A percentile compares a stretch with the other conserved stretches of the same genome.
Evolutionary conservation across 1,140 invertebrate species (phyloP).

Genomic region (Micrasema longulum): DNA sequence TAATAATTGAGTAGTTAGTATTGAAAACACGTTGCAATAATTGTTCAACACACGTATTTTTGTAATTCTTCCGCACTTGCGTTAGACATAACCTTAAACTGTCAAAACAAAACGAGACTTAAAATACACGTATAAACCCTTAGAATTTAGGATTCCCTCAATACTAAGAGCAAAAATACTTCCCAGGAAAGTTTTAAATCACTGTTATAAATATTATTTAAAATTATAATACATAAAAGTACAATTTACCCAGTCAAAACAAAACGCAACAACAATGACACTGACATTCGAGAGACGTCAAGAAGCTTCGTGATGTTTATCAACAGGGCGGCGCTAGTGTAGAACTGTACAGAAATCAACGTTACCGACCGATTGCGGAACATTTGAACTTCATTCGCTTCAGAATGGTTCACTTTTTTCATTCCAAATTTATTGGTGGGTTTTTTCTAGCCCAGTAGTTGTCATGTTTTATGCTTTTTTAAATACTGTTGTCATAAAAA

Average conservation of each 20-base stretch:
- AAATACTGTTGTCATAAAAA: slow-evolving; percentile 29
- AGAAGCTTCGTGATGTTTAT: slow-evolving; percentile 22
- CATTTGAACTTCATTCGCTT: slow-evolving; percentile 30
- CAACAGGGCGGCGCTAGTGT: slow-evolving; percentile 15
- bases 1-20: too few relatives aligned
- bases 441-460: background rate
- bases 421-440: background rate
- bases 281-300: slow-evolving; percentile 41
- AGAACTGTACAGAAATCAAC: background rate
- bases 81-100: slow-evolving; percentile 17
- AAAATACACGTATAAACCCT: too few relatives aligned
- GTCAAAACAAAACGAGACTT: slow-evolving; percentile 24
- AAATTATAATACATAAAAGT: too few relatives aligned
- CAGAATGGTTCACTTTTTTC: slow-evolving; percentile 1
- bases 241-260: too few relatives aligned
- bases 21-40: too few relatives aligned
- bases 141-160: too few relatives aligned
- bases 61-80: too few relatives aligned
- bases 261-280: too few relatives aligned
- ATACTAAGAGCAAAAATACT: too few relatives aligned
- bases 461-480: background rate
- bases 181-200: too few relatives aligned
- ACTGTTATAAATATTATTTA: too few relatives aligned
- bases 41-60: too few relatives aligned
- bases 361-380: slow-evolving; percentile 18